Percentiles rank a stretch among this genome's conserved stretches.
Conservation (phyloP, 2,888 invertebrate species). For the Daptonema setosum region DNA sequence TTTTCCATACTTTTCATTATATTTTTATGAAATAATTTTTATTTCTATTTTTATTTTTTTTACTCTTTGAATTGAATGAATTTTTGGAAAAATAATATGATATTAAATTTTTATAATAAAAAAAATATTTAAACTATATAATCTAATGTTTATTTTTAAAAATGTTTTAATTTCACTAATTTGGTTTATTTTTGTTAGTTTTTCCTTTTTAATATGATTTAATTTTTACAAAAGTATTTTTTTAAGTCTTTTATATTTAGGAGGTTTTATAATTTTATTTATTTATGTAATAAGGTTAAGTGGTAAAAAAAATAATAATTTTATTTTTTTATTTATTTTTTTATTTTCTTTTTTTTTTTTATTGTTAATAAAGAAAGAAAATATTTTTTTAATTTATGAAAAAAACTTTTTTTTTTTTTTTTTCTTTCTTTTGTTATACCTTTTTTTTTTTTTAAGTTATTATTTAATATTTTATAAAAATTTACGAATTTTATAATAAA, state of each 20-base stretch:
- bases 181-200: background rate
- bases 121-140: too few relatives aligned
- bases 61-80: conserved; percentile 4
- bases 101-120: conserved; percentile 16
- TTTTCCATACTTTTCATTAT: background rate
- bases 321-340: conserved; percentile 15
- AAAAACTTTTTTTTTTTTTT: conserved; percentile 3
- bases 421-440: background rate
- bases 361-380: conserved; percentile 15
- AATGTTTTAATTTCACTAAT: conserved; percentile 15
- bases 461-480: background rate
- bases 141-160: background rate
- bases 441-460: background rate
- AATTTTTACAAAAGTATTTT: conserved; percentile 15
- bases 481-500: background rate
- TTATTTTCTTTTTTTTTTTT: conserved; percentile 13
- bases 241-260: conserved; percentile 11
- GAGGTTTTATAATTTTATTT: conserved; percentile 10
- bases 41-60: conserved; percentile 11
- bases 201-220: too few relatives aligned
- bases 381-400: conserved; percentile 16
- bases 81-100: conserved; percentile 11
- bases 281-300: conserved; percentile 12
- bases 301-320: conserved; percentile 16
- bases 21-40: background rate